Evolutionary conservation across 2,113 vertebrate species (phyloP).

Genomic region (Ornithorhynchus anatinus): DNA sequence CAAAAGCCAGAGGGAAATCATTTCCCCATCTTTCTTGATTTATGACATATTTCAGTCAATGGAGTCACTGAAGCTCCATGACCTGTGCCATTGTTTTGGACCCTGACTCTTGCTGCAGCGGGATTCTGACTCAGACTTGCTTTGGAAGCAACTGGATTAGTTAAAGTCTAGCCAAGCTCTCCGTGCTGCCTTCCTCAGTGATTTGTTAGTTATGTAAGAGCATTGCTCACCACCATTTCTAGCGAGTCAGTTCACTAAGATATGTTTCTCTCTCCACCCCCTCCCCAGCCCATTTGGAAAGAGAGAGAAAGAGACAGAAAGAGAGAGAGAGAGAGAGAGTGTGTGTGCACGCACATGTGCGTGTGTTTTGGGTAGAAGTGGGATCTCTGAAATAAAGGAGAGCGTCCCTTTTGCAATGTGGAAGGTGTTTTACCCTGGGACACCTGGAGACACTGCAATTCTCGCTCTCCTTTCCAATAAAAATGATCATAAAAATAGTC

Average conservation of each 20-base stretch:
- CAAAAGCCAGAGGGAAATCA: slow-evolving; percentile 20
- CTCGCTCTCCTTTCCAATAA: not conserved
- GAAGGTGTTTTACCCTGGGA: not conserved
- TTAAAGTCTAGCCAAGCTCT: slow-evolving; percentile 14
- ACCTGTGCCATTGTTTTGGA: not conserved
- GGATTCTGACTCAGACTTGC: slow-evolving; percentile 13
- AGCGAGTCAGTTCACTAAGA: not conserved
- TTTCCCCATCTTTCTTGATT: slow-evolving; percentile 31
- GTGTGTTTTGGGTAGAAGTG: too few relatives aligned
- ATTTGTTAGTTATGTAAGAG: slow-evolving; percentile 43
- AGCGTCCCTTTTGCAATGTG: too few relatives aligned
- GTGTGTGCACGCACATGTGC: too few relatives aligned
- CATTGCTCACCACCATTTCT: slow-evolving; percentile 18
- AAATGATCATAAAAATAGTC: not conserved
- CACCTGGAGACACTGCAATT: not conserved
- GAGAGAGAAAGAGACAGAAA: too few relatives aligned
- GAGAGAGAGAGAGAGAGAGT: too few relatives aligned
- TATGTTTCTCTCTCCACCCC: too few relatives aligned
- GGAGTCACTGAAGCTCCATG: not conserved
- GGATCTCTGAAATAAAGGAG: too few relatives aligned
- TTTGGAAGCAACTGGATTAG: slow-evolving; percentile 33
- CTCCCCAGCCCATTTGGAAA: too few relatives aligned
- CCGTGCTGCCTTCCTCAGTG: slow-evolving; percentile 24
- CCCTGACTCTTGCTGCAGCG: slow-evolving; percentile 12
- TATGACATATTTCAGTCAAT: slow-evolving; percentile 25